Evolutionary conservation across 2,113 vertebrate genomes (phyloP).

Genomic region (Mustelus asterias): DNA sequence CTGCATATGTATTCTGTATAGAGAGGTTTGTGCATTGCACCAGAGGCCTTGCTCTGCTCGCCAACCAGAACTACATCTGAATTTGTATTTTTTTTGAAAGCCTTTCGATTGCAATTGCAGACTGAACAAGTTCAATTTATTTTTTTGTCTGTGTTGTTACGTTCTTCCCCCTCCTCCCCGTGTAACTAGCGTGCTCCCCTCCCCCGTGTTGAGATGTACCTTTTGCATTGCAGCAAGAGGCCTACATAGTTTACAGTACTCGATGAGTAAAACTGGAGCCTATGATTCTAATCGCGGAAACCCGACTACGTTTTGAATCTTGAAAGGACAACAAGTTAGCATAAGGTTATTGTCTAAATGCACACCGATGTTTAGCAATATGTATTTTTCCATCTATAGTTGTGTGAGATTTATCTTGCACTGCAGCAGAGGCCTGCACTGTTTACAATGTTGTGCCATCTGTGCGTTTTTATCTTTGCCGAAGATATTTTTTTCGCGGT

Average conservation of each 20-base stretch:
- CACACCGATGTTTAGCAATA: neutral
- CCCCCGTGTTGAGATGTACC: neutral
- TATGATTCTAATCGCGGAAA: neutral
- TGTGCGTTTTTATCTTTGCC: neutral
- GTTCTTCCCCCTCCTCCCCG: neutral
- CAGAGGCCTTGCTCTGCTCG: conserved; percentile 18
- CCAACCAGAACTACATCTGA: neutral
- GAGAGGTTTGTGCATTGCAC: conserved; percentile 30
- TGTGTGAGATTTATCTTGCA: neutral
- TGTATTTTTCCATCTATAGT: neutral
- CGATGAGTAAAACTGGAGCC: neutral
- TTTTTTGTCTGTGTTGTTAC: neutral
- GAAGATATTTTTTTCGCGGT: neutral
- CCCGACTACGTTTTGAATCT: neutral
- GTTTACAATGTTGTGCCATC: neutral
- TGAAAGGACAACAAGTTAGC: neutral
- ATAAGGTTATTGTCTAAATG: neutral
- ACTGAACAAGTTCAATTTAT: neutral
- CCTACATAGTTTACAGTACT: neutral
- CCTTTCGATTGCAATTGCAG: neutral
- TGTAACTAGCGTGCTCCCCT: neutral
- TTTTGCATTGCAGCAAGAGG: neutral
- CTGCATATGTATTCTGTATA: neutral
- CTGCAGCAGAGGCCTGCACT: neutral
- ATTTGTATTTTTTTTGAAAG: neutral